These are phyloP conservation scores for Arrhamphus sclerolepis DNA, from an alignment of 2,797 vertebrate species.

Conservation along the genomic window DNA sequence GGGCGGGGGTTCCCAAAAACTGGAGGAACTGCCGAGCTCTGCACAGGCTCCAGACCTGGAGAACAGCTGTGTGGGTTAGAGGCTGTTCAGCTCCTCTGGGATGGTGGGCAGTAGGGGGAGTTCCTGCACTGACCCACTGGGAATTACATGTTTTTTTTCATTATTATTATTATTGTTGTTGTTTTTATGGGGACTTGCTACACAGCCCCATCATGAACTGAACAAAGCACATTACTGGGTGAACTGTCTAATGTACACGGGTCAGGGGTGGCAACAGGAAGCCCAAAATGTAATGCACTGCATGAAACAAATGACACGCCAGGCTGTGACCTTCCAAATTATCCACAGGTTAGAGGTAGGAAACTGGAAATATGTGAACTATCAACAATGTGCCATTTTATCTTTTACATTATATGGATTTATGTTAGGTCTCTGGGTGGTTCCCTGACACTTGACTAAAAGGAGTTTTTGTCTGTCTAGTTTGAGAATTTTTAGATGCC, in stretches of 20 bases:
- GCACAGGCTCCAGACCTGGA: conserved; percentile 79
- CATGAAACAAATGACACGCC: background rate
- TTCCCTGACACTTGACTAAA: conserved; percentile 1
- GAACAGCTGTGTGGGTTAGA: conserved; percentile 83
- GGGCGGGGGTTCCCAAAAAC: conserved; percentile 81
- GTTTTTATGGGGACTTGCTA: conserved; percentile 21
- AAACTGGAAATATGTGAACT: conserved; percentile 1
- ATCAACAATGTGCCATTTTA: conserved; percentile 1
- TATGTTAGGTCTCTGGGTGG: background rate
- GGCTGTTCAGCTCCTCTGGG: conserved; percentile 59
- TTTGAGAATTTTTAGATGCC: background rate
- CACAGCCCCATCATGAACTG: conserved; percentile 28
- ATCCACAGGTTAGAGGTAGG: background rate
- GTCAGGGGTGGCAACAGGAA: no score
- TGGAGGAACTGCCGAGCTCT: conserved; percentile 74
- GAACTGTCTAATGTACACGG: conserved; percentile 5
- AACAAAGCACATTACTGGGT: conserved; percentile 6
- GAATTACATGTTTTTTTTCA: no score
- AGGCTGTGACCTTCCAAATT: conserved; percentile 3
- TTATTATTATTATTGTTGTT: no score
- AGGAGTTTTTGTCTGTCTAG: background rate
- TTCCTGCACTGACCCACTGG: conserved; percentile 55
- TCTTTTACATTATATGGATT: background rate
- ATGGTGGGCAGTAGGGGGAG: conserved; percentile 1
- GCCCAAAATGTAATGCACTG: background rate